These are phyloP conservation scores for Caradrina clavipalpis DNA, from an alignment of 2,888 invertebrate species.

Conservation along the genomic window DNA sequence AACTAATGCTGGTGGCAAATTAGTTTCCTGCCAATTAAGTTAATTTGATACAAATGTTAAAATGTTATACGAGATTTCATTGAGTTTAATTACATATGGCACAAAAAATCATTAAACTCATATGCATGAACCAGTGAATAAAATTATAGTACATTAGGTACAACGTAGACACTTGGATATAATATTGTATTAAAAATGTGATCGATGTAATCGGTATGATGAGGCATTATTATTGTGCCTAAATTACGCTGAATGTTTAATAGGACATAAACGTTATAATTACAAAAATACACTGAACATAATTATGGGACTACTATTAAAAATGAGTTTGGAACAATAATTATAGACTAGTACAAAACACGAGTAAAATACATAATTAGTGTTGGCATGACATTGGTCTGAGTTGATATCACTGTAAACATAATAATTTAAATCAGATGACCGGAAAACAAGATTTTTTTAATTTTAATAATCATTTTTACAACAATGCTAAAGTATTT, in stretches of 20 bases:
- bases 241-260: constrained; percentile 7
- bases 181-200: background rate
- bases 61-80: too few species aligned
- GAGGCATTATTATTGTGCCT: background rate
- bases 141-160: background rate
- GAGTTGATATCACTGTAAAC: background rate
- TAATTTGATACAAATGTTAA: too few species aligned
- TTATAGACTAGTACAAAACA: background rate
- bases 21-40: too few species aligned
- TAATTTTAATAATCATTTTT: background rate
- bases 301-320: constrained; percentile 10
- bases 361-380: too few species aligned
- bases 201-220: background rate
- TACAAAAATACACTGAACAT: background rate
- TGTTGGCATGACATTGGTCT: background rate
- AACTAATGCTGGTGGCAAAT: too few species aligned
- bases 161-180: background rate
- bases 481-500: background rate
- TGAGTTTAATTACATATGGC: too few species aligned
- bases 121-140: background rate
- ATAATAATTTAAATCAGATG: constrained; percentile 6
- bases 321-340: constrained; percentile 15
- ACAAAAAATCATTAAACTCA: too few species aligned
- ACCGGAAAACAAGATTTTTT: background rate
- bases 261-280: background rate